Conservation (phyloP, 2,113 vertebrate genomes). For the Paraplagusia blochii region DNA sequence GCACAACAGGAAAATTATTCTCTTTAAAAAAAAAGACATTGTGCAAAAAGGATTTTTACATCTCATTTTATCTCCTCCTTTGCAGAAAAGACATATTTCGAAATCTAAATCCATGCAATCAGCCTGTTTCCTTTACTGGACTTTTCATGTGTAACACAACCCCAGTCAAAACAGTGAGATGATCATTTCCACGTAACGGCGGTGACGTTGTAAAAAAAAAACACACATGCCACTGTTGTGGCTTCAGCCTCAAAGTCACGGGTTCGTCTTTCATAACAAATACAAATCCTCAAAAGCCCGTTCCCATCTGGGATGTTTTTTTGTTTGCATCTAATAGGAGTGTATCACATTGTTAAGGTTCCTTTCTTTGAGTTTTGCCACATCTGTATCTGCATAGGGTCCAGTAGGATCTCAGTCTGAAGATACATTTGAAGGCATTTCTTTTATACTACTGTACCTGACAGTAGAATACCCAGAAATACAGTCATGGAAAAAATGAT, state of each 20-base stretch:
- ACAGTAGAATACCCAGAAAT: too few relatives aligned
- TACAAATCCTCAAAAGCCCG: constrained; percentile 17
- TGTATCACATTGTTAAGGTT: not conserved
- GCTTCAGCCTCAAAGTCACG: not conserved
- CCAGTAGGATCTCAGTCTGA: constrained; percentile 13
- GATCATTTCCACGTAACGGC: constrained; percentile 2
- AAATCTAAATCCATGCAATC: too few relatives aligned
- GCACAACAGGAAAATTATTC: constrained; percentile 1
- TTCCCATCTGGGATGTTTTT: constrained; percentile 3
- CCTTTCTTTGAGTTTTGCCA: not conserved
- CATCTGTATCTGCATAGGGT: constrained; percentile 2
- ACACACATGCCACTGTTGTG: not conserved
- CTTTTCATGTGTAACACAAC: not conserved
- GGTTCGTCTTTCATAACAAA: constrained; percentile 24
- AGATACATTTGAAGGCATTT: constrained; percentile 28
- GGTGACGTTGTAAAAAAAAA: constrained; percentile 1
- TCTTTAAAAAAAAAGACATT: too few relatives aligned
- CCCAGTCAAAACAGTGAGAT: constrained; percentile 3
- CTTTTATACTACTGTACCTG: too few relatives aligned
- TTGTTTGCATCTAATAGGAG: constrained; percentile 2
- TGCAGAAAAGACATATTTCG: too few relatives aligned
- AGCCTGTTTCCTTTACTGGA: not conserved
- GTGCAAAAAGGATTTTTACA: not conserved
- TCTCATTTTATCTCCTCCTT: not conserved
- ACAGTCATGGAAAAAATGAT: too few relatives aligned